Evolutionary conservation across 2,113 vertebrate species (phyloP).

Genomic region (Mormyrus iriodes): DNA sequence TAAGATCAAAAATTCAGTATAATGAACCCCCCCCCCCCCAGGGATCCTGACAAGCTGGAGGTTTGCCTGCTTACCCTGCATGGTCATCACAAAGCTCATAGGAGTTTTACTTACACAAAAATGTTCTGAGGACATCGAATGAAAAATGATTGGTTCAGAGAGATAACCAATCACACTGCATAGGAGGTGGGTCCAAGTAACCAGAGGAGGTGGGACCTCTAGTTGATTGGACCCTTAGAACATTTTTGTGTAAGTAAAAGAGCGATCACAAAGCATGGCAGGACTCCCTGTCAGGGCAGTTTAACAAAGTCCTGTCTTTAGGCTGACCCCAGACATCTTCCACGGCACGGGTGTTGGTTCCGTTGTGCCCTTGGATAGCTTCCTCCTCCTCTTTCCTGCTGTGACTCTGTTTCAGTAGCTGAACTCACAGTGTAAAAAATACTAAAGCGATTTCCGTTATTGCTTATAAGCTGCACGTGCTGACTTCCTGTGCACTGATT

Average conservation of each 20-base stretch:
- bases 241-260: no score
- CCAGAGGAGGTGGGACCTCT: no score
- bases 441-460: background rate
- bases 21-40: background rate
- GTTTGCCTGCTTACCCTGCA: background rate
- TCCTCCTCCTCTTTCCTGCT: background rate
- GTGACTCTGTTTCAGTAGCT: background rate
- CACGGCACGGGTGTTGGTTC: background rate
- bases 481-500: background rate
- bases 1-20: background rate
- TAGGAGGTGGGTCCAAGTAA: background rate
- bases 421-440: background rate
- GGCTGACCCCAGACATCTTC: background rate
- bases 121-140: background rate
- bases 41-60: background rate
- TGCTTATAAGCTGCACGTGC: background rate
- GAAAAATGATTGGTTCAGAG: background rate
- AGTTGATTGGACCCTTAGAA: no score
- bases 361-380: background rate
- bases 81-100: background rate
- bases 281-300: background rate
- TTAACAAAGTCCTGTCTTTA: background rate
- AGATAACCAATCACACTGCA: background rate
- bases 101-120: background rate
- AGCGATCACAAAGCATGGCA: background rate